Conservation (phyloP, 2,113 vertebrate species). For the Thunnus maccoyii region DNA sequence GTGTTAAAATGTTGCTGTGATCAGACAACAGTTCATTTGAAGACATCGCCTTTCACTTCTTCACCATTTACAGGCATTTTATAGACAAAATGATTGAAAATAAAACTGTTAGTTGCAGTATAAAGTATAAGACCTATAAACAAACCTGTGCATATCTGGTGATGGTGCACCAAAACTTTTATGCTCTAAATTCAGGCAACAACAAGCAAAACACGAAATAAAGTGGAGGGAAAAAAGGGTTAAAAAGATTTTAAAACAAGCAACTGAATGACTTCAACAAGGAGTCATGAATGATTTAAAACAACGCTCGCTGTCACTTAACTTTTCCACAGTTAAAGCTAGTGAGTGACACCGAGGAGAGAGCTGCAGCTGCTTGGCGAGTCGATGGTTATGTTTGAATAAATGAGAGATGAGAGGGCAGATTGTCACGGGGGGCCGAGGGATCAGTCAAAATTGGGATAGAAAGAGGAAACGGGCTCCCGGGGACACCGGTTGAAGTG, state of each 20-base stretch:
- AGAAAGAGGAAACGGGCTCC: slow-evolving; percentile 30
- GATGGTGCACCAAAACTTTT: too few species aligned
- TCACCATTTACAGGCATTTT: too few species aligned
- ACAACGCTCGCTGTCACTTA: slow-evolving; percentile 26
- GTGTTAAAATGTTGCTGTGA: too few species aligned
- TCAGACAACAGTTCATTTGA: too few species aligned
- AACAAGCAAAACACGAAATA: background rate
- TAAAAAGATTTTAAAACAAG: background rate
- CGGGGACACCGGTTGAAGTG: slow-evolving; percentile 51
- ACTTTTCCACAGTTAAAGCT: slow-evolving; percentile 34
- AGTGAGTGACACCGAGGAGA: slow-evolving; percentile 39
- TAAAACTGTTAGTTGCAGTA: too few species aligned
- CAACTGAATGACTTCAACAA: background rate
- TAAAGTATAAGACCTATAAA: too few species aligned
- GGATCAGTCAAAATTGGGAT: slow-evolving; percentile 44
- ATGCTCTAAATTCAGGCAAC: background rate
- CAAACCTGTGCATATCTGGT: too few species aligned
- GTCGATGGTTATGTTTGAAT: slow-evolving; percentile 37
- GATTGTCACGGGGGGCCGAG: slow-evolving; percentile 34
- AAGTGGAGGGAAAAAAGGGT: background rate
- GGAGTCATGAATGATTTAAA: slow-evolving; percentile 56
- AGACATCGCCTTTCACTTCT: too few species aligned
- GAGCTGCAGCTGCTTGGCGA: slow-evolving; percentile 62
- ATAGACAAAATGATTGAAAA: too few species aligned
- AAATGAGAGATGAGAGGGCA: slow-evolving; percentile 57